These are phyloP conservation scores for Pangasius larnaudii DNA, from an alignment of 2,797 vertebrate genomes.

Conservation along the genomic window DNA sequence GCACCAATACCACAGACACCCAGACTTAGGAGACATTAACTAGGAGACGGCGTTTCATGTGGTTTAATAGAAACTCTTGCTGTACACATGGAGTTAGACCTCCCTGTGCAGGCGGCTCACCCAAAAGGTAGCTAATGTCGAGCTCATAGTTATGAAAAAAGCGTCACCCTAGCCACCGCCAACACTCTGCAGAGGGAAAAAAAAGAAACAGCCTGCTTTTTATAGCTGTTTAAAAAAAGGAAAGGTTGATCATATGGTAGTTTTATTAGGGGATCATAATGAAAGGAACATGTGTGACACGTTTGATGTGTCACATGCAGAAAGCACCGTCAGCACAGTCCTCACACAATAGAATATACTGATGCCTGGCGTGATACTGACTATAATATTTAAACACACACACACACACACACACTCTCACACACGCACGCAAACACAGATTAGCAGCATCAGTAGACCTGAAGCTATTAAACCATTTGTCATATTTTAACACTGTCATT, in stretches of 20 bases:
- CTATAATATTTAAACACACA: not conserved
- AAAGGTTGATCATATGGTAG: slow-evolving; percentile 78
- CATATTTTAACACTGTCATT: not conserved
- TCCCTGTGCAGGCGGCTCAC: slow-evolving; percentile 65
- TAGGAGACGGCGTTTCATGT: slow-evolving; percentile 77
- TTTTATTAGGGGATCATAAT: slow-evolving; percentile 80
- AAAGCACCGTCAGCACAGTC: slow-evolving; percentile 69
- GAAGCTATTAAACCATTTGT: not conserved
- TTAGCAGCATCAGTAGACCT: not conserved
- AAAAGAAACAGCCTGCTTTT: slow-evolving; percentile 63
- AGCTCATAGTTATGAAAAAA: slow-evolving; percentile 66
- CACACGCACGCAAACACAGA: not conserved
- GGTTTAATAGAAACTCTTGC: slow-evolving; percentile 73
- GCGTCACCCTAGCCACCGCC: slow-evolving; percentile 49
- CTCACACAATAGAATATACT: slow-evolving; percentile 70
- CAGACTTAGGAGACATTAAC: slow-evolving; percentile 58
- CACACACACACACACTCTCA: not conserved
- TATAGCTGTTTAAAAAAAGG: slow-evolving; percentile 76
- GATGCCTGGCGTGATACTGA: slow-evolving; percentile 3
- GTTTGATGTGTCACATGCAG: slow-evolving; percentile 68
- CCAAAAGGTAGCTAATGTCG: slow-evolving; percentile 60
- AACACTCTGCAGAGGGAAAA: slow-evolving; percentile 45
- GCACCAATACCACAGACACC: slow-evolving; percentile 43
- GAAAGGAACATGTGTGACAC: slow-evolving; percentile 79
- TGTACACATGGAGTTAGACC: slow-evolving; percentile 72